Percentiles rank a stretch among this genome's conserved stretches.
These are phyloP conservation scores for Notolabrus celidotus DNA, from an alignment of 2,797 vertebrate genomes.

Conservation along the genomic window DNA sequence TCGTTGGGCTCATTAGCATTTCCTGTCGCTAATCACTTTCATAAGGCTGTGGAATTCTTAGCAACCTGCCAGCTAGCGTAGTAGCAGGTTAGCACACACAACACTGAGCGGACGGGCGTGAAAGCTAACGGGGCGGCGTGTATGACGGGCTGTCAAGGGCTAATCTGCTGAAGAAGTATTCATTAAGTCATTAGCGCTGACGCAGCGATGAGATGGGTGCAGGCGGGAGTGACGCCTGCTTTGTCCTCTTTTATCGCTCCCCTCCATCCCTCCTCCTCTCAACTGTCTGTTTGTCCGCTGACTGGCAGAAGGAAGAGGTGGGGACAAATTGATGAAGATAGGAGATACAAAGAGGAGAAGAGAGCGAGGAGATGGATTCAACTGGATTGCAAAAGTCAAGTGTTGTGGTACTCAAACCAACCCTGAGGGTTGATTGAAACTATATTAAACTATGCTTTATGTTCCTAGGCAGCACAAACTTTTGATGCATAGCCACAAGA, in stretches of 20 bases:
- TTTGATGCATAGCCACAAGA: conserved; percentile 7
- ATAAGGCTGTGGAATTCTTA: conserved; percentile 53
- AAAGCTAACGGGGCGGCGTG: conserved; percentile 73
- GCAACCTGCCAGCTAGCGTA: conserved; percentile 67
- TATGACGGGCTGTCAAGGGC: conserved; percentile 86
- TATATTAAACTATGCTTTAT: background rate
- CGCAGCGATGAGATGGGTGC: conserved; percentile 81
- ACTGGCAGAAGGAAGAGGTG: conserved; percentile 75
- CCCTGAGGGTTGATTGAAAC: conserved; percentile 9
- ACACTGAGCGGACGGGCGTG: conserved; percentile 60
- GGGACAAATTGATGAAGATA: conserved; percentile 41
- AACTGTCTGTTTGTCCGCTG: conserved; percentile 69
- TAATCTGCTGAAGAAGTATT: conserved; percentile 88
- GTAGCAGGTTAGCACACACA: conserved; percentile 65
- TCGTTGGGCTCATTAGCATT: conserved; percentile 83
- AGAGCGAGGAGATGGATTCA: conserved; percentile 36
- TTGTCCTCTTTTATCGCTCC: conserved; percentile 82
- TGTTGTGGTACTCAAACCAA: conserved; percentile 35
- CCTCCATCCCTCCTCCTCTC: conserved; percentile 58
- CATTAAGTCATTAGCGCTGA: conserved; percentile 90
- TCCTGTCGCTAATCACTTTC: conserved; percentile 71
- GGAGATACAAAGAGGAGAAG: conserved; percentile 31
- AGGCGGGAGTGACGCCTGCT: conserved; percentile 81
- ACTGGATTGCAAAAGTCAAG: conserved; percentile 49
- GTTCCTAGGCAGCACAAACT: background rate